Base-by-base conservation (phyloP, 2,797 vertebrate species). In the Pyrocephalus nanus region DNA sequence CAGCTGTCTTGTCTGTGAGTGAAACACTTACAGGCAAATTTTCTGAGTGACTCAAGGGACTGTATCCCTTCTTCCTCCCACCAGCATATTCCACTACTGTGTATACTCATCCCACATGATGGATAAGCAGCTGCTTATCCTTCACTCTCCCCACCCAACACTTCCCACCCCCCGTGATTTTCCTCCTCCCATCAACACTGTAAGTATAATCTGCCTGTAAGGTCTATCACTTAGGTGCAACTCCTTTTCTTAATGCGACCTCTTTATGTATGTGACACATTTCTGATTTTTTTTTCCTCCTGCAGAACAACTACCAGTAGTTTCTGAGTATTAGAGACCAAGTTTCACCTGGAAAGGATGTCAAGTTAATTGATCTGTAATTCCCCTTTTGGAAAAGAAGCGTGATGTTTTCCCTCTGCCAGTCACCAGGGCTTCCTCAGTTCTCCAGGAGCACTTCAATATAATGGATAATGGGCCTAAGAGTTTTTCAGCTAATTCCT, bases 401-500 rank as follows among this genome's bases (percentile, higher is more conserved):
- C 0, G 0, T 51, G 55, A 86, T 85, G 21, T 86, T 95, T 90
- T 93, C 69, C 87, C 76, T 89, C 69, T 86, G 75, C 84, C 73
- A 95, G 88, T 94, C 90, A 93, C 82, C 67, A 88, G 92, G 86
- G 78, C 48, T 85, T 78, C 78, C 69, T 89, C 92, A 74, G 81
- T 78, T 95, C 95, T 97, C 91, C 84, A 79, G 91, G 75, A 97
- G 81, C 84, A 76, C 77, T 91, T 88, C 76, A 92, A 91, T 88
- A 66, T 97, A 95, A 96, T 95, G 92, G 95, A 95, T 97, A 97
- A 96, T 93, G 93, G 90, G 88, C 93, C 92, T 92, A 94, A 95
- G 96, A 96, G 95, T 96, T 94, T 96, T 95, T 74, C 84, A 90
- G 86, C 94, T 97, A 97, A 97, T 97, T 97, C 93, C 86, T 95